Percentiles rank a stretch among this genome's conserved stretches.
phyloP scores from a whole-genome alignment of 1,140 invertebrate genomes.

The Aphaenogaster rudis region DNA sequence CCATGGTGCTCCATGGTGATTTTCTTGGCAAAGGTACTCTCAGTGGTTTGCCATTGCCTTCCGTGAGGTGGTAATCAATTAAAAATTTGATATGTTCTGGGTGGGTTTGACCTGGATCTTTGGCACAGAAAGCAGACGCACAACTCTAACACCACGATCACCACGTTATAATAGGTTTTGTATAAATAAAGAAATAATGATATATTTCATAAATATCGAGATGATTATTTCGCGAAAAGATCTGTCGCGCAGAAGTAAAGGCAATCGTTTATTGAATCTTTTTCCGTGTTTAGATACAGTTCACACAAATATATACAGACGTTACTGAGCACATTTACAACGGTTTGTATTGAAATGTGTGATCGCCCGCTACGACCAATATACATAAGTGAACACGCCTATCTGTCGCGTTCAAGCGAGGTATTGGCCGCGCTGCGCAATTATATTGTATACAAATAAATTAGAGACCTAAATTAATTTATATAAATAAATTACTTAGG shows the following conservation, averaged over 20 bases:
- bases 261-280: conserved; percentile 73
- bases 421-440: conserved; percentile 25
- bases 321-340: conserved; percentile 84
- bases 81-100: too few relatives aligned
- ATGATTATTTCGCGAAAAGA: background rate
- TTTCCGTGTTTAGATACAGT: conserved; percentile 76
- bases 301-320: conserved; percentile 84
- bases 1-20: too few relatives aligned
- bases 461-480: conserved; percentile 81
- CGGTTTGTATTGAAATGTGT: conserved; percentile 70
- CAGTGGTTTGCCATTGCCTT: too few relatives aligned
- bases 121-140: too few relatives aligned
- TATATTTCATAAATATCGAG: background rate
- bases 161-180: background rate
- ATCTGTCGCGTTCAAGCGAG: conserved; percentile 58
- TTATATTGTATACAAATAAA: conserved; percentile 71
- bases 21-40: too few relatives aligned
- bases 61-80: too few relatives aligned
- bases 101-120: too few relatives aligned
- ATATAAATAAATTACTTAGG: conserved; percentile 83
- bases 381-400: conserved; percentile 69
- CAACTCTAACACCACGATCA: too few relatives aligned
- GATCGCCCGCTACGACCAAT: conserved; percentile 69
- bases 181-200: conserved; percentile 14
- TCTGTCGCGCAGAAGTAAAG: conserved; percentile 66